Evolutionary conservation across 2,888 invertebrate genomes (phyloP), one percentile per base, ranked within the genome.

Genomic region (Heliconius aoede): DNA sequence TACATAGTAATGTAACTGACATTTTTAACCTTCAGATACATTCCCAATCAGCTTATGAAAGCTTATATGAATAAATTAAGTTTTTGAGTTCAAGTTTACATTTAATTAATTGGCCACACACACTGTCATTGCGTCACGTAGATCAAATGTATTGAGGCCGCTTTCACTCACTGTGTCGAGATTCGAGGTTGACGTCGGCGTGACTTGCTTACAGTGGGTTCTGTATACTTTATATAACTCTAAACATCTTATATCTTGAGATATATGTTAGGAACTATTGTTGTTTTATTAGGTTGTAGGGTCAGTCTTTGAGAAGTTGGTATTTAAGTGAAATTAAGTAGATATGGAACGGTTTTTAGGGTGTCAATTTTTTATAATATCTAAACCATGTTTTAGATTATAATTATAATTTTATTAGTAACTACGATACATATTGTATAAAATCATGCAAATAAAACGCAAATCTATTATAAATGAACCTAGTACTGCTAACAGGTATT

Each of bases 81-180:
- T 30, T 46, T 55, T 69, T 55, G 55, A 69, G 69, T 51, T 69
- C 69, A 69, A 69, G 69, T 69, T 69, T 55, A 69, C 24, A 69
- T 15, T 55, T 32, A 69, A 69, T 69, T 55, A 69, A 69, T 69
- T 69, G 69, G 30, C 69, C 69, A 55, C 55, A 55, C 51, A 69
- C 32, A 32, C n/a, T 32, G 69, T 69, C 36, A 62, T 81, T 80
- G 76, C 79, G 65, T 80, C 77, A 79, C 72, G 72, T 72, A 69
- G 51, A 74, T 79, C 72, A 77, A 74, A 72, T 77, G 75, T 78
- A 77, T 77, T 68, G 72, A 78, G 78, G 78, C 72, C 79, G 81
- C 81, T 81, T 81, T 82, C 82, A 78, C 81, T 74, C 60, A 76
- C 79, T 75, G 78, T 79, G 82, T 78, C 79, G 79, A 81, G 81